phyloP scores from a whole-genome alignment of 2,888 invertebrate genomes.

The Drosophila monieri region DNA sequence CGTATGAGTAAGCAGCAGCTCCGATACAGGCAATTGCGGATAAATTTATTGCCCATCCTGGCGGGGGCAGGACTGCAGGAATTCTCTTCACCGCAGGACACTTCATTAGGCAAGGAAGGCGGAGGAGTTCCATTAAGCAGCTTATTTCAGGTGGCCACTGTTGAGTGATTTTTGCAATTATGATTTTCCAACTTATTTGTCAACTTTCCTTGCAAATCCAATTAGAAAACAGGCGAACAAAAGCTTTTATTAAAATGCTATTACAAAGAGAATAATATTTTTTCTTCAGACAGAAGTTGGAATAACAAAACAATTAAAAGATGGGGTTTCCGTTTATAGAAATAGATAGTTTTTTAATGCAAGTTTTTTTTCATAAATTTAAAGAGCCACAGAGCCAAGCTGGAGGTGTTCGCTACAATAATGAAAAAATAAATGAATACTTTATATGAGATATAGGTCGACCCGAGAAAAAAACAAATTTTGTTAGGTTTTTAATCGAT shows the following conservation, averaged over 20 bases:
- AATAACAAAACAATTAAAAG: background rate
- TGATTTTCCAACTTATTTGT: slow-evolving; percentile 47
- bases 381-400: too few relatives aligned
- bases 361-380: too few relatives aligned
- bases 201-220: slow-evolving; percentile 65
- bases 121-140: slow-evolving; percentile 21
- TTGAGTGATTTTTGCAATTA: slow-evolving; percentile 43
- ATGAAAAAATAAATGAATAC: too few relatives aligned
- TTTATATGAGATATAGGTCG: background rate
- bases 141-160: slow-evolving; percentile 5
- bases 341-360: too few relatives aligned
- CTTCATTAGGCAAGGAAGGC: slow-evolving; percentile 17
- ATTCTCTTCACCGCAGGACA: slow-evolving; percentile 1
- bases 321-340: too few relatives aligned
- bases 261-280: background rate
- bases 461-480: background rate
- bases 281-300: background rate
- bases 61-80: background rate
- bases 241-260: background rate
- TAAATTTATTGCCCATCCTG: slow-evolving; percentile 23
- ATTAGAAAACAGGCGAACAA: slow-evolving; percentile 37
- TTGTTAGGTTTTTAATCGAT: slow-evolving; percentile 28
- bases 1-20: slow-evolving; percentile 16
- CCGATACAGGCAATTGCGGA: slow-evolving; percentile 7
- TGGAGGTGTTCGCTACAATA: too few relatives aligned